A percentile compares a stretch with the other conserved stretches of the same genome.
phyloP scores from a whole-genome alignment of 2,888 invertebrate genomes.

The Brachyopa scutellaris region DNA sequence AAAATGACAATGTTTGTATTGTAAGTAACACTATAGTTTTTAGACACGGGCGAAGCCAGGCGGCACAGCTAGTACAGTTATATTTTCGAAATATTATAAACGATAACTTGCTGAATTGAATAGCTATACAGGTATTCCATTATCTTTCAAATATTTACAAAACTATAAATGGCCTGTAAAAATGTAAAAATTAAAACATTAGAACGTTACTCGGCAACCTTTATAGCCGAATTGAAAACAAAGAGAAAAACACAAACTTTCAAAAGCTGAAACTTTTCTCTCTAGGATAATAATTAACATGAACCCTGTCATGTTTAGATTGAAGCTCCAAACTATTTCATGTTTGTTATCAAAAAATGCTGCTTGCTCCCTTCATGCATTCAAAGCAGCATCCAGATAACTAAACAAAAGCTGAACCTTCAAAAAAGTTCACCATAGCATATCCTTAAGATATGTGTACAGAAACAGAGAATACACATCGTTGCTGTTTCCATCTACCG shows the following conservation, averaged over 20 bases:
- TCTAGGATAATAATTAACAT: slow-evolving; percentile 15
- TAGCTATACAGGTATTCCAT: no score
- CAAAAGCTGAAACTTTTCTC: not conserved
- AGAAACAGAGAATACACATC: slow-evolving; percentile 20
- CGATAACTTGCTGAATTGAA: no score
- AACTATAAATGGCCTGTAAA: no score
- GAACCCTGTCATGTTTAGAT: slow-evolving; percentile 1
- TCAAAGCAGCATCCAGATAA: slow-evolving; percentile 39
- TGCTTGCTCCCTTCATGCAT: slow-evolving; percentile 13
- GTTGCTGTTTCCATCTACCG: not conserved
- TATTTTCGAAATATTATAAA: no score
- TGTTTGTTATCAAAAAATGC: slow-evolving; percentile 21
- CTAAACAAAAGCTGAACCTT: slow-evolving; percentile 33
- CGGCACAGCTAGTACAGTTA: no score
- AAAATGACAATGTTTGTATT: no score
- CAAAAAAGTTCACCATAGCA: slow-evolving; percentile 18
- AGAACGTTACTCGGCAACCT: no score
- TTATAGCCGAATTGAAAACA: not conserved
- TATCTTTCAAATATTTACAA: no score
- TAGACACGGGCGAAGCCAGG: no score
- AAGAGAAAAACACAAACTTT: no score
- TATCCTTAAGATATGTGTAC: slow-evolving; percentile 18
- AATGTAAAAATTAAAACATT: no score
- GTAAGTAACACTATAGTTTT: no score
- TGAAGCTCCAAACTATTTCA: slow-evolving; percentile 18